Base-by-base conservation (phyloP, 2,888 invertebrate genomes). In the Troides oblongomaculatus region DNA sequence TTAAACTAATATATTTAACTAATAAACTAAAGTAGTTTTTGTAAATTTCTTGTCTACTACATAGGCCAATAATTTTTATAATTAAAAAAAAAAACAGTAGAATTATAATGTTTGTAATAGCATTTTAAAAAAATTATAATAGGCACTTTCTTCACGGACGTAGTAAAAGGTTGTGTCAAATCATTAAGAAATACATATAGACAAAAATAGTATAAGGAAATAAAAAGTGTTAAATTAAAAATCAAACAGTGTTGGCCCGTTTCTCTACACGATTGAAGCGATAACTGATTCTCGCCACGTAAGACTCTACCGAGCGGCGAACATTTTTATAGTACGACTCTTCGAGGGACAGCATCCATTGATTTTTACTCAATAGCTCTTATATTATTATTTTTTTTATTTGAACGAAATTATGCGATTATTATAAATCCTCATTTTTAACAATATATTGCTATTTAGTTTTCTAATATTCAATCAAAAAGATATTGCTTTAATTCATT, bases 211-310 rank as follows among this genome's bases (percentile, higher is more conserved):
- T 59, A 59, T 59, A 59, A 18, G 58, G 58, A 58, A 58, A 58
- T 46, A 68, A 63, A 68, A 68, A 63, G 68, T 63, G 68, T 25
- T 46, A 59, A 63, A 63, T 62, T 39, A 80, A 77, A 75, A 79
- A 78, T 79, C 78, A 77, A 81, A 79, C 78, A 74, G 76, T 80
- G 77, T 79, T 50, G 50, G 30, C 17, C 25, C 14, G 78, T 86
- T 87, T 87, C 86, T 84, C 83, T 74, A 73, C 72, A 72, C 84
- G 87, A 87, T 85, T 84, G 86, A 86, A 86, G 78, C 83, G 85
- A 85, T 82, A 84, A 82, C 79, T 80, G 78, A 84, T 81, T 84
- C 82, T 75, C 75, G 72, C 75, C 72, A 71, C 67, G 18, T 14
- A 21, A 58, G 57, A 10, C 57, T 10, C 57, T 23, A 23, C 57